These are phyloP conservation scores for Deilephila porcellus DNA, from an alignment of 2,888 invertebrate species.

Conservation along the genomic window DNA sequence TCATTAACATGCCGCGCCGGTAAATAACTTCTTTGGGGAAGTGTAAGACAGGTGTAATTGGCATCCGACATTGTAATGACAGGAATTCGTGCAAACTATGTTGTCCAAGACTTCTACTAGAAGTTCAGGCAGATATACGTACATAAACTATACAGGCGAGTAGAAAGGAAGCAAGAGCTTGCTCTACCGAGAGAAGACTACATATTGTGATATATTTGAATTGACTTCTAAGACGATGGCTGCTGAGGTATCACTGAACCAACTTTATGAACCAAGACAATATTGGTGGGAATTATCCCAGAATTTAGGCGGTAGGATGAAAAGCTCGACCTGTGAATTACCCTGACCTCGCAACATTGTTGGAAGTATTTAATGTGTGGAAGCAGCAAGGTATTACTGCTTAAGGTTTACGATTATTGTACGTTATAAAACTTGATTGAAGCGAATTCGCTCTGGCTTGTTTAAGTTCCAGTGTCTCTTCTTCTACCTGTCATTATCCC, in stretches of 20 bases:
- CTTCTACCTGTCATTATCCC: not conserved
- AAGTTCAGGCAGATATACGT: too few species aligned
- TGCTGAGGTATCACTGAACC: too few species aligned
- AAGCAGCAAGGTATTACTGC: slow-evolving; percentile 34
- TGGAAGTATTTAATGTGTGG: slow-evolving; percentile 34
- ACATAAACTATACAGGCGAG: too few species aligned
- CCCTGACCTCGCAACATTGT: slow-evolving; percentile 44
- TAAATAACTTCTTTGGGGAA: slow-evolving; percentile 14
- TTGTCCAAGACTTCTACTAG: not conserved
- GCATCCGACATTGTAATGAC: not conserved
- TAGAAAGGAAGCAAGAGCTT: too few species aligned
- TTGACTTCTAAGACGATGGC: too few species aligned
- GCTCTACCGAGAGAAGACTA: too few species aligned
- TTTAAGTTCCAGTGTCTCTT: not conserved
- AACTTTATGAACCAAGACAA: too few species aligned
- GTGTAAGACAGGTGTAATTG: slow-evolving; percentile 8
- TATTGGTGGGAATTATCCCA: slow-evolving; percentile 35
- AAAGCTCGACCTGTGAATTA: slow-evolving; percentile 38
- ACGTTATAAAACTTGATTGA: slow-evolving; percentile 28
- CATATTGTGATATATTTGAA: too few species aligned
- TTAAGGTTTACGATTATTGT: slow-evolving; percentile 32
- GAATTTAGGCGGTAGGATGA: slow-evolving; percentile 49
- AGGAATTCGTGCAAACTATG: not conserved
- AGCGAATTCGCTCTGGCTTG: not conserved
- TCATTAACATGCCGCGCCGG: not conserved